Percentiles rank a stretch among this genome's conserved stretches.
Evolutionary conservation across 1,140 invertebrate genomes (phyloP).

Genomic region (Pseudomyrmex cubaensis): DNA sequence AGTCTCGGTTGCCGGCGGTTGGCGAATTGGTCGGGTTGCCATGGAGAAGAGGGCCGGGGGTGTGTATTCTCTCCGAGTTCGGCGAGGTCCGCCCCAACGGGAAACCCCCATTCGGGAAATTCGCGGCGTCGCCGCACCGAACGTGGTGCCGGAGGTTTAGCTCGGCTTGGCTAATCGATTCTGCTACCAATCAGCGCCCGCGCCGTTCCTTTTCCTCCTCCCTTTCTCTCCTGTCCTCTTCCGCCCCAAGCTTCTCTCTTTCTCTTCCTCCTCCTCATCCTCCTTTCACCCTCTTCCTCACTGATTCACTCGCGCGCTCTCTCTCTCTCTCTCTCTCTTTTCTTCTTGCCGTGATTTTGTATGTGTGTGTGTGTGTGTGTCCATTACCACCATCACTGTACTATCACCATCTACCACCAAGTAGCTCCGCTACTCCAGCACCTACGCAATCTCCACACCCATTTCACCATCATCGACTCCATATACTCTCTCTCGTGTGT

Average conservation of each 20-base stretch:
- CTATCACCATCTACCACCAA: conserved; percentile 5
- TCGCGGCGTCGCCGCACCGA: conserved; percentile 80
- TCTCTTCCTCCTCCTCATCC: conserved; percentile 1
- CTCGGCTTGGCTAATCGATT: conserved; percentile 82
- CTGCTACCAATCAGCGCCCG: conserved; percentile 81
- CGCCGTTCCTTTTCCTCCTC: conserved; percentile 67
- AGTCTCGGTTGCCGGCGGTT: conserved; percentile 81
- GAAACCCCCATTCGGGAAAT: conserved; percentile 83
- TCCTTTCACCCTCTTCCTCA: not conserved
- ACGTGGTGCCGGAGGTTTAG: conserved; percentile 78
- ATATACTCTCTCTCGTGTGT: not conserved
- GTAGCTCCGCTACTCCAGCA: conserved; percentile 31
- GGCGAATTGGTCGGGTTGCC: conserved; percentile 83
- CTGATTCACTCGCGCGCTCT: not conserved
- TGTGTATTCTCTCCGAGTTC: conserved; percentile 78
- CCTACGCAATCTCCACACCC: conserved; percentile 25
- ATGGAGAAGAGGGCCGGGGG: conserved; percentile 79
- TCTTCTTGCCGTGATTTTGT: not conserved
- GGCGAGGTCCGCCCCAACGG: conserved; percentile 80
- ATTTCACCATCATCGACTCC: conserved; percentile 26
- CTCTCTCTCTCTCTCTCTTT: conserved; percentile 24
- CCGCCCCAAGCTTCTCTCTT: conserved; percentile 11
- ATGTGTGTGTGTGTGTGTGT: not conserved
- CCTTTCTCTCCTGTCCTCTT: conserved; percentile 18
- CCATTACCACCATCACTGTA: conserved; percentile 26